Base-by-base conservation (phyloP, 2,797 vertebrate genomes). In the Siniperca obscura region DNA sequence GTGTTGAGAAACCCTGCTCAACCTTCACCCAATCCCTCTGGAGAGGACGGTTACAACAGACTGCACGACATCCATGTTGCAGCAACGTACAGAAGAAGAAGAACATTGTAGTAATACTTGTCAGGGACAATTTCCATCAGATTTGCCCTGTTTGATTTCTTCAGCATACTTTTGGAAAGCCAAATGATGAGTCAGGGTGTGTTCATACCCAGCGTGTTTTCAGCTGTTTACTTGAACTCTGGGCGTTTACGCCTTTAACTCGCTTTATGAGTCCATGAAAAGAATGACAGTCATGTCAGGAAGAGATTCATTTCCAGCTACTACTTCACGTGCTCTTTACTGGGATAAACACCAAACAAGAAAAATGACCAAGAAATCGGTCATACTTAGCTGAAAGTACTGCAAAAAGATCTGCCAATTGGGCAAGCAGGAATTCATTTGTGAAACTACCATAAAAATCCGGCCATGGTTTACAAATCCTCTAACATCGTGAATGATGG, bases 1-100 rank as follows among this genome's bases (percentile, higher is more conserved):
- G 62, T 65, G 80, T 90, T 89, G 75, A 84, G 90, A 90, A 90
- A 91, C 70, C 19, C 70, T 25, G 56, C 25, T 86, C 86, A 91
- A 86, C 88, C 80, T 83, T 89, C 76, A 86, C 88, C 79, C 74
- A n/a, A 34, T 70, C 74, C 67, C 62, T 48, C 77, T 4, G 68
- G 62, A 87, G 82, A 48, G 40, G 61, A 19, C 48, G 0, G n/a
- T 86, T 76, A 56, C 87, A 74, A 82, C 36, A 82, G 71, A 44
- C 70, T 14, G 60, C 76, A 57, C 0, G 1, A 36, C 52, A 6
- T 62, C 42, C 65, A 74, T 2, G 59, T 0, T 76, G 72, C 67
- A 74, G 61, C 74, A 75, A 27, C 2, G 1, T 21, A 50, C n/a
- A 40, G 42, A 42, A 7, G 38, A 27, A 68, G 66, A 62, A 21